Evolutionary conservation across 2,888 invertebrate species (phyloP).

Genomic region (Pseudeuparius sepicola): DNA sequence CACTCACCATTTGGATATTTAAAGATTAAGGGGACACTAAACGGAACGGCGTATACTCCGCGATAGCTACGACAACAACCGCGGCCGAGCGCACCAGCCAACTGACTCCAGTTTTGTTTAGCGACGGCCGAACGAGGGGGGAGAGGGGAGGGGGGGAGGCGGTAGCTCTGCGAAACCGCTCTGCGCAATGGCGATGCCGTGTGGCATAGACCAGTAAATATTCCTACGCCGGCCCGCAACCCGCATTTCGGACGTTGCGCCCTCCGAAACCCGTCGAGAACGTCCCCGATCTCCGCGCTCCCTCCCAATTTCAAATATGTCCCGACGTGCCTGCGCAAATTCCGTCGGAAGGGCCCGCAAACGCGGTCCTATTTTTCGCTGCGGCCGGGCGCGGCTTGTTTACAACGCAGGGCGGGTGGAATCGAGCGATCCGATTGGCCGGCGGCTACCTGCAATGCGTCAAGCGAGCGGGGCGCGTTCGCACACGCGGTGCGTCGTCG

Average conservation of each 20-base stretch:
- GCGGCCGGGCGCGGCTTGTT: constrained; percentile 64
- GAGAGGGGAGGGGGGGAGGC: constrained; percentile 32
- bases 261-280: constrained; percentile 12
- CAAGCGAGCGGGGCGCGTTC: constrained; percentile 43
- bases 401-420: constrained; percentile 51
- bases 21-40: constrained; percentile 34
- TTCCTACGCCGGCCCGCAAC: constrained; percentile 35
- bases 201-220: constrained; percentile 40
- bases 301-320: no score
- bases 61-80: background rate
- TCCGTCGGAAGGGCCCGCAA: no score
- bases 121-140: constrained; percentile 29
- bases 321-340: no score
- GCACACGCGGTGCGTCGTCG: constrained; percentile 33
- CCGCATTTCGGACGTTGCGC: constrained; percentile 7
- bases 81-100: constrained; percentile 36
- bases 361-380: constrained; percentile 44
- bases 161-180: no score
- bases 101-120: constrained; percentile 38
- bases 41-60: constrained; percentile 23
- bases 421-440: constrained; percentile 62
- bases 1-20: constrained; percentile 40
- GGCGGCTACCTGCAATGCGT: constrained; percentile 80
- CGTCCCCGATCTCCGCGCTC: no score
- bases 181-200: constrained; percentile 41